phyloP scores from a whole-genome alignment of 2,888 invertebrate genomes.

The Cybosia mesomella region DNA sequence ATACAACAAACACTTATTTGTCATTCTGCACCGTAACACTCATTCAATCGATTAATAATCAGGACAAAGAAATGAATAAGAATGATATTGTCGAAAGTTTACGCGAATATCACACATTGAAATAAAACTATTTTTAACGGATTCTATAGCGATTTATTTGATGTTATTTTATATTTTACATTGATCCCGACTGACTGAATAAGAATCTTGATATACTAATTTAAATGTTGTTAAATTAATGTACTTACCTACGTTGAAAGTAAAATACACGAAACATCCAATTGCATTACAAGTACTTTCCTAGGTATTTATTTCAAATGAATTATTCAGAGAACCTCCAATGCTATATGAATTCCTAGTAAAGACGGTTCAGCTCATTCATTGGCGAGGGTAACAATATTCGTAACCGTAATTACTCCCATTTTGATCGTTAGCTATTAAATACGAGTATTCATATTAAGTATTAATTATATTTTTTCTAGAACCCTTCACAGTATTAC shows the following conservation, averaged over 20 bases:
- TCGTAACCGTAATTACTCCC: background rate
- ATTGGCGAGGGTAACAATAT: conserved; percentile 12
- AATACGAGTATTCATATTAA: background rate
- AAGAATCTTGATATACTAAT: background rate
- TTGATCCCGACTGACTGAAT: too few relatives aligned
- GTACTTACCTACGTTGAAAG: too few relatives aligned
- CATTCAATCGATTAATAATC: too few relatives aligned
- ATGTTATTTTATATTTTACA: too few relatives aligned
- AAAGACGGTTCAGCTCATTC: conserved; percentile 19
- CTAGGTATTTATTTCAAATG: conserved; percentile 21
- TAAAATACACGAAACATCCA: background rate
- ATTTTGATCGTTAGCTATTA: background rate
- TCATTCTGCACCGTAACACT: too few relatives aligned
- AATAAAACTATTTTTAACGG: too few relatives aligned
- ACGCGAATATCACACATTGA: too few relatives aligned
- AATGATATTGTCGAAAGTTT: too few relatives aligned
- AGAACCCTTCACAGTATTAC: background rate
- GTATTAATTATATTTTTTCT: background rate
- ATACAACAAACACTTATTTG: too few relatives aligned
- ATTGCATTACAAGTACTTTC: conserved; percentile 22
- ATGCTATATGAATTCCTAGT: conserved; percentile 31
- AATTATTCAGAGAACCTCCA: conserved; percentile 34
- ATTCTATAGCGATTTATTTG: too few relatives aligned
- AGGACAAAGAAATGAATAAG: too few relatives aligned
- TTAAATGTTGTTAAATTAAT: background rate